Evolutionary conservation across 2,888 invertebrate species (phyloP), one percentile per base, ranked within the genome.

Genomic region (Lumbricus terrestris): DNA sequence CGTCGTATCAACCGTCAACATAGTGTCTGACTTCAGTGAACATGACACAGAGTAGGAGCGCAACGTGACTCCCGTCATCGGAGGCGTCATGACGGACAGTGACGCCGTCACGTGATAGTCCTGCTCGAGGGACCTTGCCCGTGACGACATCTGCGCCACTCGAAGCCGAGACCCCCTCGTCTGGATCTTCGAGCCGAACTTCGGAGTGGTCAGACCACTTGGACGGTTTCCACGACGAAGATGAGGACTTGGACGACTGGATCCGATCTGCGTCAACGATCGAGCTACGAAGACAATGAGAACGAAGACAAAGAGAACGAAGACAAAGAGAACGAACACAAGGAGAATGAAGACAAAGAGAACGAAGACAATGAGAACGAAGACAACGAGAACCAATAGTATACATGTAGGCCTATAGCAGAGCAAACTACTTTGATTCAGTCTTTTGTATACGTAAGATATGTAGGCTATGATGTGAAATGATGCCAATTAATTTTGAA

Each of bases 41-140:
- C 85, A 85, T 18, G 85, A 85, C 35, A 85, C 85, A 1, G 85
- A 85, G 37, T 85, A 85, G 85, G 85, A 85, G 34, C 85, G 85
- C 35, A 37, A 8, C 35, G 35, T 37, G 85, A 37, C 85, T 29
- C 35, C 85, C 35, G 85, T 37, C 35, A 85, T 85, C 35, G 85
- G 37, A 85, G 85, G 85, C 85, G 37, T 85, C 85, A 34, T 85
- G 85, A 85, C 85, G 34, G 85, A 85, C 35, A 85, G 85, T 34
- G 85, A 85, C 85, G 85, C 37, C 85, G 34, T 35, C 11, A 37
- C 85, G 35, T 85, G 85, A 35, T 85, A 85, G 35, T 85, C 85
- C 85, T 85, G 85, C 11, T 85, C 85, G 35, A 85, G 85, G 85
- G 85, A 85, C 18, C 85, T 34, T 20, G 85, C 85, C 35, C 85